Base-by-base conservation (phyloP, 2,888 invertebrate species). In the Smittia aterrima region DNA sequence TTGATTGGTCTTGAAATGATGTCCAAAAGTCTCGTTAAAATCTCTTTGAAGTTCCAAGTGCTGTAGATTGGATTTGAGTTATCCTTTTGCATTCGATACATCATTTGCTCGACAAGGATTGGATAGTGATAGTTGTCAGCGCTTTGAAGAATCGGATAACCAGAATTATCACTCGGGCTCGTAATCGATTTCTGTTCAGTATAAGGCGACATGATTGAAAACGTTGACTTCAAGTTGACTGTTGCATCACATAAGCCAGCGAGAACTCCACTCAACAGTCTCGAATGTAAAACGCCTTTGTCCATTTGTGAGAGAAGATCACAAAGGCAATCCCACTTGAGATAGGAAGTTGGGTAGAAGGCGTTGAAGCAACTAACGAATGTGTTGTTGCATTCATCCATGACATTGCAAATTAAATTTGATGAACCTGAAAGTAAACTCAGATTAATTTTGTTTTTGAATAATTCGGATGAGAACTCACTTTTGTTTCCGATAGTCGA, bases 301-400 rank as follows among this genome's bases (percentile, higher is more conserved):
- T 88, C 87, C 79, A 88, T 87, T 80, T 90, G 86, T 27, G 86
- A 86, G n/a, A 95, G 83, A 75, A 94, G 82, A 78, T 93, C 92
- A 81, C 96, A 95, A 0, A 98, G 84, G 79, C 93, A 93, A 77
- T 91, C 91, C 96, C 97, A 97, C 81, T 97, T 97, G 71, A 97
- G 84, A 73, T 90, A 90, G 0, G 94, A 92, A 0, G 96, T 96
- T 0, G 98, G 97, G 82, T 95, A 97, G 84, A 98, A 98, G 0
- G 95, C 95, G 82, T 97, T 95, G 80, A 96, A 98, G 80, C 97
- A 96, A 1, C 92, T 87, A 0, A 94, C 92, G 80, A 96, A 94
- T 0, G 96, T 95, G 74, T 89, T 88, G 78, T 96, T 95, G 75
- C 95, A 95, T 81, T 98, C 96, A 72, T 92, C 91, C 74, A 96